A percentile compares a stretch with the other conserved stretches of the same genome.
Conservation (phyloP, 2,113 vertebrate genomes). For the Caloenas nicobarica region DNA sequence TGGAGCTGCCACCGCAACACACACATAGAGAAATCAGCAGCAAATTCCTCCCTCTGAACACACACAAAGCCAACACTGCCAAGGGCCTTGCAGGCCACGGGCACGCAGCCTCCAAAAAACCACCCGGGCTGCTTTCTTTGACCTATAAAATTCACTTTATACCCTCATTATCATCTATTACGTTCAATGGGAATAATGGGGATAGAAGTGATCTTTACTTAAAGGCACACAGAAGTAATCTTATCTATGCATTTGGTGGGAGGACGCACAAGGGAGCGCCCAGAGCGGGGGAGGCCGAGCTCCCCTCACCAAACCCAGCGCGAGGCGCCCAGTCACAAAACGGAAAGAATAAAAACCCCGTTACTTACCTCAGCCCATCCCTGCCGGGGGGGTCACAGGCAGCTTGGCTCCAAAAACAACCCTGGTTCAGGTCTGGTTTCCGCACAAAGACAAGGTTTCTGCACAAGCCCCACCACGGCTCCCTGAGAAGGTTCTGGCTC, state of each 20-base stretch:
- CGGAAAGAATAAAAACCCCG: fast-evolving
- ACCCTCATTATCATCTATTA: fast-evolving
- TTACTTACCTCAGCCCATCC: neutral
- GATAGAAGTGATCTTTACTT: fast-evolving
- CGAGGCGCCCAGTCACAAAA: fast-evolving
- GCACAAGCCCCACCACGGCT: too few species aligned
- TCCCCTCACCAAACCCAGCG: fast-evolving
- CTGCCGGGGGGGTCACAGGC: neutral
- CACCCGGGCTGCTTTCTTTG: fast-evolving
- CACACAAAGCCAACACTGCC: fast-evolving
- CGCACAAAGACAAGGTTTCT: fast-evolving
- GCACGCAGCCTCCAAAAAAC: neutral
- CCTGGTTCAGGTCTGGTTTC: fast-evolving
- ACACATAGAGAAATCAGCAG: fast-evolving
- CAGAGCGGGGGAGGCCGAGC: fast-evolving
- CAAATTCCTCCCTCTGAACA: fast-evolving
- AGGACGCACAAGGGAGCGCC: fast-evolving
- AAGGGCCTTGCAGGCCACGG: fast-evolving
- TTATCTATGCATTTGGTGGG: fast-evolving
- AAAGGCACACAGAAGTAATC: fast-evolving
- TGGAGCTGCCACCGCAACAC: neutral
- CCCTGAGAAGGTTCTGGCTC: too few species aligned
- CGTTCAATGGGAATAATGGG: fast-evolving
- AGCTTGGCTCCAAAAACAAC: neutral
- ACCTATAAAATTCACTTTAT: fast-evolving